These are phyloP conservation scores for Ptychochromis oligacanthus DNA, from an alignment of 2,113 vertebrate genomes.

Conservation along the genomic window DNA sequence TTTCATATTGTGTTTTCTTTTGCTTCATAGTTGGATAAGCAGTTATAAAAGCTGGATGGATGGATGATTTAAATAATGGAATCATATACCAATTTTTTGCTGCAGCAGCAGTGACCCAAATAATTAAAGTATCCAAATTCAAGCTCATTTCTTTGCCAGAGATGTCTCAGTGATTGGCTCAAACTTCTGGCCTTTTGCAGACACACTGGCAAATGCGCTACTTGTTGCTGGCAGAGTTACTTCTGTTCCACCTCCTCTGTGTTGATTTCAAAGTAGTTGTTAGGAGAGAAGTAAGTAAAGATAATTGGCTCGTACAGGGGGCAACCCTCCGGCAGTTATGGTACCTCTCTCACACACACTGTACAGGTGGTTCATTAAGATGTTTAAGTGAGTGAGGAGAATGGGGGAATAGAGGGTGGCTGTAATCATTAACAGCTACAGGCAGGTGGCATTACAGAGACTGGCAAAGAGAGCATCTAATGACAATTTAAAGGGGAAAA, in stretches of 20 bases:
- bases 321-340: slow-evolving; percentile 26
- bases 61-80: not conserved
- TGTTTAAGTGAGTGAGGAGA: slow-evolving; percentile 51
- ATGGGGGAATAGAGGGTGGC: slow-evolving; percentile 29
- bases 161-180: slow-evolving; percentile 22
- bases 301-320: slow-evolving; percentile 60
- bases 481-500: slow-evolving; percentile 6
- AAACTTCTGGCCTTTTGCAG: slow-evolving; percentile 17
- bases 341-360: slow-evolving; percentile 1
- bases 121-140: slow-evolving; percentile 17
- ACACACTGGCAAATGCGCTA: not conserved
- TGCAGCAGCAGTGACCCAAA: not conserved
- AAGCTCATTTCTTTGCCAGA: slow-evolving; percentile 15
- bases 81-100: not conserved
- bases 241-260: slow-evolving; percentile 23
- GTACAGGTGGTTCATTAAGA: slow-evolving; percentile 69
- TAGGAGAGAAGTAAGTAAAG: slow-evolving; percentile 54
- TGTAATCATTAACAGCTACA: slow-evolving; percentile 59
- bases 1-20: not conserved
- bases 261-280: slow-evolving; percentile 40
- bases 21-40: not conserved
- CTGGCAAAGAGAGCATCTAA: slow-evolving; percentile 25
- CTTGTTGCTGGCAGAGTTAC: slow-evolving; percentile 1
- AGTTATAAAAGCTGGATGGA: no score
- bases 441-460: slow-evolving; percentile 43